Percentiles rank a stretch among this genome's conserved stretches.
Evolutionary conservation across 1,140 invertebrate genomes (phyloP).

Genomic region (Panagrolaimus sp.): DNA sequence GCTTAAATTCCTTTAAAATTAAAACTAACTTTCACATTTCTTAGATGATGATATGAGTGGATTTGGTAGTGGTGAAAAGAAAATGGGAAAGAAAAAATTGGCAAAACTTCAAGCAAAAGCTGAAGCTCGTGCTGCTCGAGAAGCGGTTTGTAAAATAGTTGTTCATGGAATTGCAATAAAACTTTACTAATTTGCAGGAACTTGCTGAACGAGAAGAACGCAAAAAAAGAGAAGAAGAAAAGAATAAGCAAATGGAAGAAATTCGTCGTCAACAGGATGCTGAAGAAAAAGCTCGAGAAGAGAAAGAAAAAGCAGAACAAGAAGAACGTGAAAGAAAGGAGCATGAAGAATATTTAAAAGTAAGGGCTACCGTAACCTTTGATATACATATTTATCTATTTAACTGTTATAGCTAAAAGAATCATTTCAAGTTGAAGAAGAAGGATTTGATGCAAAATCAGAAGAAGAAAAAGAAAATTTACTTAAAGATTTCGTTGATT

Average conservation of each 20-base stretch:
- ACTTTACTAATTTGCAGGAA: conserved; percentile 21
- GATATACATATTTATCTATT: neutral
- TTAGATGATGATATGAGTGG: neutral
- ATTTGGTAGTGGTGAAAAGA: conserved; percentile 25
- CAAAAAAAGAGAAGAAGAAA: conserved; percentile 41
- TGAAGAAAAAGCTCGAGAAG: conserved; percentile 38
- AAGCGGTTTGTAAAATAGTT: conserved; percentile 34
- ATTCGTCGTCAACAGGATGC: conserved; percentile 21
- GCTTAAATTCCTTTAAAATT: neutral
- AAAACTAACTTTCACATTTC: neutral
- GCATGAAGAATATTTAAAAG: conserved; percentile 52
- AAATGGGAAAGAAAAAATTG: conserved; percentile 54
- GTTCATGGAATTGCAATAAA: conserved; percentile 5
- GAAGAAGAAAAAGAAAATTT: conserved; percentile 64
- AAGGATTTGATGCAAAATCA: conserved; percentile 60
- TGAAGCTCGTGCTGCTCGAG: conserved; percentile 45
- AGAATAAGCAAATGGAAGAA: conserved; percentile 25
- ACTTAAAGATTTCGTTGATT: conserved; percentile 69
- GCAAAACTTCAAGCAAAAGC: conserved; percentile 55
- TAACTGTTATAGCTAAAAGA: conserved; percentile 59
- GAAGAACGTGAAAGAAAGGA: conserved; percentile 48
- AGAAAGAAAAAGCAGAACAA: conserved; percentile 32
- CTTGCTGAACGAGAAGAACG: conserved; percentile 47
- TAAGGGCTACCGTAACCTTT: conserved; percentile 8
- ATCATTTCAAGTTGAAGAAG: conserved; percentile 62